Percentiles rank a stretch among this genome's conserved stretches.
Evolutionary conservation across 2,888 invertebrate species (phyloP).

Genomic region (Machimus atricapillus): DNA sequence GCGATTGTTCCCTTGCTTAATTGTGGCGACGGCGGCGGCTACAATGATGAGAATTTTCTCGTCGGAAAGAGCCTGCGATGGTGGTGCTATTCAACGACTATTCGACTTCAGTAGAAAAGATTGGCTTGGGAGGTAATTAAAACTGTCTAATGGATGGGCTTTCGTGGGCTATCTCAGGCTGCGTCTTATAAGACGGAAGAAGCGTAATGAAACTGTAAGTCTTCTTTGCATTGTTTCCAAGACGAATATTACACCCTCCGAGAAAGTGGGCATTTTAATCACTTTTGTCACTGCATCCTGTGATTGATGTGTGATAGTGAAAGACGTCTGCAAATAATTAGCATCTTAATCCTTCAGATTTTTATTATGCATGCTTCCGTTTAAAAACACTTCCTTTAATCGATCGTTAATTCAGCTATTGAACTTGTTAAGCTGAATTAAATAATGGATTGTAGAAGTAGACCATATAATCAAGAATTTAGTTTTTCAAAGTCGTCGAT

Average conservation of each 20-base stretch:
- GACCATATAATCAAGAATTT: too few relatives aligned
- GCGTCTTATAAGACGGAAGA: not conserved
- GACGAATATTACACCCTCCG: not conserved
- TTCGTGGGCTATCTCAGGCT: not conserved
- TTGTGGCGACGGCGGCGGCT: not conserved
- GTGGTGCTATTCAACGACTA: not conserved
- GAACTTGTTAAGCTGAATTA: too few relatives aligned
- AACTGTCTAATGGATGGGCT: not conserved
- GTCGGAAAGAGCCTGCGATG: not conserved
- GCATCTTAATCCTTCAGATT: not conserved
- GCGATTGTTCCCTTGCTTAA: not conserved
- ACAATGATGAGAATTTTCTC: slow-evolving; percentile 12
- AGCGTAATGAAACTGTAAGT: not conserved
- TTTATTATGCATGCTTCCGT: too few relatives aligned
- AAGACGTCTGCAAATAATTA: not conserved
- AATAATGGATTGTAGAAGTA: not conserved
- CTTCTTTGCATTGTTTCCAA: not conserved
- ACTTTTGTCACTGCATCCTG: not conserved
- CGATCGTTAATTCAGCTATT: not conserved
- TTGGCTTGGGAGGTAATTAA: not conserved
- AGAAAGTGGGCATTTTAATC: not conserved
- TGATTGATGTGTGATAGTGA: not conserved
- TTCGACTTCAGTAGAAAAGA: not conserved
- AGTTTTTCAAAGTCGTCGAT: too few relatives aligned
- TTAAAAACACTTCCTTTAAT: not conserved